phyloP scores from a whole-genome alignment of 2,797 vertebrate genomes.

The Tinamus major region DNA sequence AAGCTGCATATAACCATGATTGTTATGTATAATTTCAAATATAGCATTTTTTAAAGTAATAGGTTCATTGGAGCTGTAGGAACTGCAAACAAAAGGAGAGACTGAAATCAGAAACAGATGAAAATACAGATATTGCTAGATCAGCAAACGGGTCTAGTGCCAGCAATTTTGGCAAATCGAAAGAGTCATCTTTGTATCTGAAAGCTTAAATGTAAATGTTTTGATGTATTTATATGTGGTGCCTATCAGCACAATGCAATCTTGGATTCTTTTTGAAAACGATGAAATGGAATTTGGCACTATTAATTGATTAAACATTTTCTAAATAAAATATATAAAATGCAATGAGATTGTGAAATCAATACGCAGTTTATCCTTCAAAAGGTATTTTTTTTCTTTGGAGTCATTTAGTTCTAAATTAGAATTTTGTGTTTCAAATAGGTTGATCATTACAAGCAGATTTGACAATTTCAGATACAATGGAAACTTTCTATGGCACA shows the following conservation, averaged over 20 bases:
- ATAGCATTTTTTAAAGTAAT: neutral
- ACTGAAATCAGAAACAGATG: conserved; percentile 25
- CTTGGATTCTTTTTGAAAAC: neutral
- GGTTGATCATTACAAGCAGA: neutral
- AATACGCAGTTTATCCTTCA: neutral
- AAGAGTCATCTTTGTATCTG: neutral
- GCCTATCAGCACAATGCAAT: neutral
- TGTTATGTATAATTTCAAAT: neutral
- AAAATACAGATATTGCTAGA: conserved; percentile 27
- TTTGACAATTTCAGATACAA: neutral
- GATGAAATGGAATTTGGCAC: neutral
- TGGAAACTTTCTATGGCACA: neutral
- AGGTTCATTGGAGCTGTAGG: neutral
- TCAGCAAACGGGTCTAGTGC: neutral
- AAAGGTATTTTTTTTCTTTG: neutral
- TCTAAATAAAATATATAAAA: neutral
- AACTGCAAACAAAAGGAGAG: conserved; percentile 12
- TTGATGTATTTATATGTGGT: neutral
- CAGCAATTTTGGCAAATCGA: neutral
- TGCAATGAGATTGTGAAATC: neutral
- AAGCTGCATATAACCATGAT: neutral
- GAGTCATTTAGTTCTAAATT: neutral
- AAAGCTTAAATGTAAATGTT: neutral
- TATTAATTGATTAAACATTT: neutral
- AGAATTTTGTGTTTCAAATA: neutral